phyloP scores from a whole-genome alignment of 2,113 vertebrate genomes.

The Leptobrachium ailaonicum region DNA sequence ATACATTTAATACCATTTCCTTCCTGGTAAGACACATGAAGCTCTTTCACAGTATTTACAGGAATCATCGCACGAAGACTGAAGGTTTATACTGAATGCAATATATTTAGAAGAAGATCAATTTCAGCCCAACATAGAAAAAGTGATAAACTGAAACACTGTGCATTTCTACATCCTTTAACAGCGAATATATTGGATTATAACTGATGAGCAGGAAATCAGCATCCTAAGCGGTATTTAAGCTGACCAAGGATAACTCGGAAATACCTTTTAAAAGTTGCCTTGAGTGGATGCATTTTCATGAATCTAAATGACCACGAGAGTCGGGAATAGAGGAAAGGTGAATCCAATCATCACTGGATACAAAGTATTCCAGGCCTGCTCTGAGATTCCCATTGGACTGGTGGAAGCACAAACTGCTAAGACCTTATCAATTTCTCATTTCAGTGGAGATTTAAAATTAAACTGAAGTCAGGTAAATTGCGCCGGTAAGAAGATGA shows the following conservation, averaged over 20 bases:
- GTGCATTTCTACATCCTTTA: not conserved
- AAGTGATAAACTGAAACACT: not conserved
- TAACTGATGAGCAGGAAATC: not conserved
- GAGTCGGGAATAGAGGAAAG: not conserved
- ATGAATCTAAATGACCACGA: slow-evolving; percentile 6
- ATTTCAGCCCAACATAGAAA: no score
- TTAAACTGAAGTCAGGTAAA: slow-evolving; percentile 31
- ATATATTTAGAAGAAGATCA: no score
- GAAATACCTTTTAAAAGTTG: not conserved
- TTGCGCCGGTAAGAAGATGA: slow-evolving; percentile 14
- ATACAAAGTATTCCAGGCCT: not conserved
- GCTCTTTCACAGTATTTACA: no score
- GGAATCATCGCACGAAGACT: no score
- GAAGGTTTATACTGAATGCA: no score
- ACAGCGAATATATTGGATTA: not conserved
- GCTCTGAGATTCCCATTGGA: not conserved
- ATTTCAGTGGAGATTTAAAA: slow-evolving; percentile 27
- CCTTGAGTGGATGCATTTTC: no score
- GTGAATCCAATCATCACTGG: not conserved
- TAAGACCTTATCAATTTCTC: not conserved
- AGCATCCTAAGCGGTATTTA: not conserved
- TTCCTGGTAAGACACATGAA: no score
- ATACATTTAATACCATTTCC: no score
- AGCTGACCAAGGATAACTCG: not conserved
- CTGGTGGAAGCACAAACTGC: not conserved